phyloP scores from a whole-genome alignment of 2,113 vertebrate species.

The Ageneiosus marmoratus region DNA sequence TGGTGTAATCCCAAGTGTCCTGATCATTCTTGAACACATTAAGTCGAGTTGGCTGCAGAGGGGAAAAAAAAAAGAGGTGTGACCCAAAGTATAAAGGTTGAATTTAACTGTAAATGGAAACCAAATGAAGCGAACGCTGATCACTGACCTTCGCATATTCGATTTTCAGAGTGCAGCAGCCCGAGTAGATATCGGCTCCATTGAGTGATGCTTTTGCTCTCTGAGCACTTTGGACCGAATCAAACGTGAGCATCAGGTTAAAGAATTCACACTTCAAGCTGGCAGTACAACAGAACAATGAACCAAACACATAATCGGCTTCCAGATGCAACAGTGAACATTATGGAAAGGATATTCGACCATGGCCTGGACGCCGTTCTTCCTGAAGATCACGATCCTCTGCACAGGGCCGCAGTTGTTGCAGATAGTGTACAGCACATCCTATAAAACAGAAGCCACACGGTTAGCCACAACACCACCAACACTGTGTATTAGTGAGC shows the following conservation, averaged over 20 bases:
- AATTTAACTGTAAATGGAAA: not conserved
- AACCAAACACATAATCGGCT: too few relatives aligned
- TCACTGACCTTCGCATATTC: constrained; percentile 90
- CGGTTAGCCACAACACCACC: not conserved
- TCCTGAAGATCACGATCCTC: constrained; percentile 95
- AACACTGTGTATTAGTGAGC: too few relatives aligned
- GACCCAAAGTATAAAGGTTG: not conserved
- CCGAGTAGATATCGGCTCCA: constrained; percentile 94
- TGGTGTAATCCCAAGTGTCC: constrained; percentile 97
- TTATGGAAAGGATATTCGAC: constrained; percentile 93
- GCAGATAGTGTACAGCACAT: constrained; percentile 94
- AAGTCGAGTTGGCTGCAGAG: constrained; percentile 85
- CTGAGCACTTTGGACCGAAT: constrained; percentile 93
- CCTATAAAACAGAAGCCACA: constrained; percentile 65
- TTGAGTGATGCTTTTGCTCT: constrained; percentile 93
- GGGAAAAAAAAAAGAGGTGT: not conserved
- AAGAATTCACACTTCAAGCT: constrained; percentile 61
- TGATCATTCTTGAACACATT: constrained; percentile 98
- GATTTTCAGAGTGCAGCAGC: constrained; percentile 94
- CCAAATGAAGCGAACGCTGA: not conserved
- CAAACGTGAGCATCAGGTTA: constrained; percentile 79
- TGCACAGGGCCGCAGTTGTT: constrained; percentile 95
- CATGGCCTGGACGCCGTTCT: constrained; percentile 96
- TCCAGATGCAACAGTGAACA: too few relatives aligned
- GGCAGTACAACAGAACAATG: not conserved